phyloP scores from a whole-genome alignment of 2,797 vertebrate genomes.

The Enteromius radiatus region DNA sequence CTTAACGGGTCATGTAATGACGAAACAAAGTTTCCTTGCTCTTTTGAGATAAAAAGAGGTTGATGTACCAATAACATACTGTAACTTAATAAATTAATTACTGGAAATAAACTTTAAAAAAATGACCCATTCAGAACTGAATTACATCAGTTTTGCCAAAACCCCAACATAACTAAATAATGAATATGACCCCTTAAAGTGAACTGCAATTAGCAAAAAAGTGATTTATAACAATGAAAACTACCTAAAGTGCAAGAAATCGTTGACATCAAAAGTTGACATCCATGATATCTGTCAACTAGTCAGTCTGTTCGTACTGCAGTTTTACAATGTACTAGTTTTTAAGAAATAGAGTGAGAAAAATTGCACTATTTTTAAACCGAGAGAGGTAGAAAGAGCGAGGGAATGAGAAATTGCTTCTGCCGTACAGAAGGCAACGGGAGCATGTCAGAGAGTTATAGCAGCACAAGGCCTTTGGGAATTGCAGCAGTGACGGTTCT shows the following conservation, averaged over 20 bases:
- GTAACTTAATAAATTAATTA: neutral
- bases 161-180: neutral
- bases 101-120: neutral
- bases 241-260: neutral
- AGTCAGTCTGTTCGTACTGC: neutral
- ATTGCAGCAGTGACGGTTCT: conserved; percentile 54
- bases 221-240: neutral
- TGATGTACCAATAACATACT: neutral
- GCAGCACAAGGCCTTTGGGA: conserved; percentile 56
- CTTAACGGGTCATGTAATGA: conserved; percentile 8
- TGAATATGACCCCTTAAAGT: neutral
- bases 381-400: neutral
- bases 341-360: neutral
- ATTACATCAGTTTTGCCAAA: neutral
- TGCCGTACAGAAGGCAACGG: conserved; percentile 35
- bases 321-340: neutral
- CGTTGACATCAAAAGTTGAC: neutral
- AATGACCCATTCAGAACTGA: neutral
- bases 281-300: neutral
- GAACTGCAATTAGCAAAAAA: neutral
- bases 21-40: neutral
- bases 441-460: conserved; percentile 64
- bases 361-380: conserved; percentile 11
- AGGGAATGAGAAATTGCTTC: conserved; percentile 33
- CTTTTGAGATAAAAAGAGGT: neutral